phyloP scores from a whole-genome alignment of 2,797 vertebrate genomes.

The Coluber constrictor region DNA sequence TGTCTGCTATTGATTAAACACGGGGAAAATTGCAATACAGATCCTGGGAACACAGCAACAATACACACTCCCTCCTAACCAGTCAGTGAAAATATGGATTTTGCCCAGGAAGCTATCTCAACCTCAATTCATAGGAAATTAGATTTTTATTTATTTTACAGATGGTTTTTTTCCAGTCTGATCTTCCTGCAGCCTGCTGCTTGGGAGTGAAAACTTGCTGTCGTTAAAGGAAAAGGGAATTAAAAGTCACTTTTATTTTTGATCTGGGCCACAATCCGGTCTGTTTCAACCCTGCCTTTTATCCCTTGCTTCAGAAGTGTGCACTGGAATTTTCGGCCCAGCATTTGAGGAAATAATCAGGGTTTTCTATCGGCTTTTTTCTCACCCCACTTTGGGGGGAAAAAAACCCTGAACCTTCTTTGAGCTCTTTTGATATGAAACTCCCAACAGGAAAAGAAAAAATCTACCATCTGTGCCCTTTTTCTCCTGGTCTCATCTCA shows the following conservation, averaged over 20 bases:
- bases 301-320: neutral
- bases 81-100: too few species aligned
- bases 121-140: too few species aligned
- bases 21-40: too few species aligned
- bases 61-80: too few species aligned
- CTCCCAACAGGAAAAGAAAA: slow-evolving; percentile 54
- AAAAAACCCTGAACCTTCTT: neutral
- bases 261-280: neutral
- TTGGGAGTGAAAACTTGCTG: neutral
- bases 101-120: too few species aligned
- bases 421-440: slow-evolving; percentile 65
- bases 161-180: too few species aligned
- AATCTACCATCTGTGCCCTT: slow-evolving; percentile 66
- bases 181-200: too few species aligned
- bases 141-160: too few species aligned
- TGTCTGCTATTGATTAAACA: too few species aligned
- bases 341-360: neutral
- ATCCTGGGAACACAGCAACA: too few species aligned
- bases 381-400: neutral
- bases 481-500: neutral
- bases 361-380: neutral
- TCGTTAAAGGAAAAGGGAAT: neutral
- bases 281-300: neutral
- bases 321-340: neutral
- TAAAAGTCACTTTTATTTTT: neutral